These are phyloP conservation scores for Ataeniobius toweri DNA, from an alignment of 2,797 vertebrate genomes.

Conservation along the genomic window DNA sequence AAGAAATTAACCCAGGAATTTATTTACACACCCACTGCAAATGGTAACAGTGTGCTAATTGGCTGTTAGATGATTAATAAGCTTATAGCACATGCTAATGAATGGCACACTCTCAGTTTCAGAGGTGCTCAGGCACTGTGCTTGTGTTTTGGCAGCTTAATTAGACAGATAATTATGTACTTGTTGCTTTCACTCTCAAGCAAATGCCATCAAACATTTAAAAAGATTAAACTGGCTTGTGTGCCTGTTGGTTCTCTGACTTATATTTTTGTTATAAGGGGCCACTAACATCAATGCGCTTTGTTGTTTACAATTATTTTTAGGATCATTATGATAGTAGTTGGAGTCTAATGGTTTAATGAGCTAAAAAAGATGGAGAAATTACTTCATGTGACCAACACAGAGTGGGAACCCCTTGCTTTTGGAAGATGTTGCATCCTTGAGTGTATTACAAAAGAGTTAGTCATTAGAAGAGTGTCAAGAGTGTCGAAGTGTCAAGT, in stretches of 20 bases:
- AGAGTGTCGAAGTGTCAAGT: background rate
- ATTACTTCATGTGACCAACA: background rate
- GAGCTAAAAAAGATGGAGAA: slow-evolving; percentile 5
- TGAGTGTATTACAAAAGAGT: background rate
- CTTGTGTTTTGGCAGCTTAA: slow-evolving; percentile 98
- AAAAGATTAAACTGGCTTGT: slow-evolving; percentile 89
- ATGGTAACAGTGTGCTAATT: slow-evolving; percentile 99
- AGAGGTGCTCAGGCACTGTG: slow-evolving; percentile 93
- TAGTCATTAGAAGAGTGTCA: background rate
- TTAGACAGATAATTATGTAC: slow-evolving; percentile 98
- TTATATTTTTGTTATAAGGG: slow-evolving; percentile 35
- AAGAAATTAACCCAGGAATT: slow-evolving; percentile 99
- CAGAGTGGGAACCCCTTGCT: background rate
- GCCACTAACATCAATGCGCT: slow-evolving; percentile 6
- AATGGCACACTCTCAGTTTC: slow-evolving; percentile 91
- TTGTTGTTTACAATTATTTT: slow-evolving; percentile 11
- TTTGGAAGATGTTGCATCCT: background rate
- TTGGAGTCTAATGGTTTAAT: slow-evolving; percentile 16
- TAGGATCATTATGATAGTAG: slow-evolving; percentile 2
- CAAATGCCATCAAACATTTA: slow-evolving; percentile 96
- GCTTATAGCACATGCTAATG: slow-evolving; percentile 98
- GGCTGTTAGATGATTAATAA: slow-evolving; percentile 99
- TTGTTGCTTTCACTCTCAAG: slow-evolving; percentile 95
- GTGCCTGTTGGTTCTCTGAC: slow-evolving; percentile 59
- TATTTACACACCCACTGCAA: slow-evolving; percentile 98